Conservation (phyloP, 2,797 vertebrate species). For the Antrozous pallidus region DNA sequence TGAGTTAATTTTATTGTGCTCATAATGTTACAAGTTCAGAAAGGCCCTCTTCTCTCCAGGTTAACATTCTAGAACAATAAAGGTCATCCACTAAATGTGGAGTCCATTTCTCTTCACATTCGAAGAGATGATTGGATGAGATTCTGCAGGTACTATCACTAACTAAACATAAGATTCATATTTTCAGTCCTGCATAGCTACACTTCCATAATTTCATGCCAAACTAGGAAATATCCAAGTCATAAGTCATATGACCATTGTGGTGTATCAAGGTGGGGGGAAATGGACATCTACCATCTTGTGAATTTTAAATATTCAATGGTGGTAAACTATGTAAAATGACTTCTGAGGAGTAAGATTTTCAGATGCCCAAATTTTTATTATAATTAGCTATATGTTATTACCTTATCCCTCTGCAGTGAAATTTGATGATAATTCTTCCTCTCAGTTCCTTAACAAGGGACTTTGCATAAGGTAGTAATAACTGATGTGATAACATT, state of each 20-base stretch:
- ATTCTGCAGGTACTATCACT: not conserved
- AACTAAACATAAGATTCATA: not conserved
- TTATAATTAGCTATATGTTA: not conserved
- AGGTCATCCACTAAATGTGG: not conserved
- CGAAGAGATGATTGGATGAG: not conserved
- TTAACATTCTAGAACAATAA: constrained; percentile 13
- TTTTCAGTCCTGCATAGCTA: not conserved
- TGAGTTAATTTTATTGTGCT: constrained; percentile 17
- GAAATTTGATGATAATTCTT: not conserved
- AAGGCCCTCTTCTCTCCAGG: not conserved
- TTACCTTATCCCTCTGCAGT: not conserved
- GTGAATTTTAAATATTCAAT: not conserved
- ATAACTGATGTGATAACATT: not conserved
- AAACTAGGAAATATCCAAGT: not conserved
- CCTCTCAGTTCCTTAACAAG: not conserved
- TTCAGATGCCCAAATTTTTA: not conserved
- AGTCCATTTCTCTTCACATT: not conserved
- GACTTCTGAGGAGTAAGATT: not conserved
- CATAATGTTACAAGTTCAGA: not conserved
- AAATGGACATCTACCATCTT: not conserved
- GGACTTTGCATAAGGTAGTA: not conserved
- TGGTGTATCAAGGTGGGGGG: not conserved
- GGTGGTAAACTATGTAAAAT: not conserved
- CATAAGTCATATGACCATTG: not conserved
- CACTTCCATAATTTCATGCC: not conserved